Percentiles rank a stretch among this genome's conserved stretches.
These are phyloP conservation scores for Holocentrus rufus DNA, from an alignment of 2,797 vertebrate genomes.

Conservation along the genomic window DNA sequence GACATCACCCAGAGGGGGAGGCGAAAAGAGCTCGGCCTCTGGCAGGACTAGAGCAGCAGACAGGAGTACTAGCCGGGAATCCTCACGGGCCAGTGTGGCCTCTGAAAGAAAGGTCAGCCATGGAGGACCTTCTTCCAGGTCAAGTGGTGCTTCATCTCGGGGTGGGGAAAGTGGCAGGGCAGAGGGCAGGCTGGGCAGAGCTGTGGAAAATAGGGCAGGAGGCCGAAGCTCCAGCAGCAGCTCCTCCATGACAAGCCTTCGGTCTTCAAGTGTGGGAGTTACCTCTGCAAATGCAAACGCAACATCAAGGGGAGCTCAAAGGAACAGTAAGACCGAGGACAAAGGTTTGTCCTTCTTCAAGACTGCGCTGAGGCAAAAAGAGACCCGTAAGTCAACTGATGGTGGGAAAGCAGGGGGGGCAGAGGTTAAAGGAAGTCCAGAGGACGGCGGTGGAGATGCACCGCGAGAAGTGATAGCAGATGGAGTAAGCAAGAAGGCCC, in stretches of 20 bases:
- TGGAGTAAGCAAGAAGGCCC: slow-evolving; percentile 67
- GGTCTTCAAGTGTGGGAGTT: slow-evolving; percentile 81
- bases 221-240: slow-evolving; percentile 87
- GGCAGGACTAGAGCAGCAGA: slow-evolving; percentile 89
- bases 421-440: slow-evolving; percentile 73
- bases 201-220: slow-evolving; percentile 71
- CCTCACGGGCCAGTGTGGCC: slow-evolving; percentile 80
- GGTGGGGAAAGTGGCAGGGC: slow-evolving; percentile 68
- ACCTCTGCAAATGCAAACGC: slow-evolving; percentile 43
- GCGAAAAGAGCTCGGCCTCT: slow-evolving; percentile 76
- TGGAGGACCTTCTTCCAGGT: slow-evolving; percentile 64
- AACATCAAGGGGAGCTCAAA: slow-evolving; percentile 79
- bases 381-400: slow-evolving; percentile 87
- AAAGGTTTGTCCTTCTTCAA: slow-evolving; percentile 98
- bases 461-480: slow-evolving; percentile 54
- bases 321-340: slow-evolving; percentile 93
- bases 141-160: slow-evolving; percentile 45
- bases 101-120: slow-evolving; percentile 80
- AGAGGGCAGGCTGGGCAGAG: slow-evolving; percentile 73
- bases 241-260: slow-evolving; percentile 92
- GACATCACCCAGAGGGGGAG: slow-evolving; percentile 71
- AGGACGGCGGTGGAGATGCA: slow-evolving; percentile 70
- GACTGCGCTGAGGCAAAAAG: slow-evolving; percentile 93
- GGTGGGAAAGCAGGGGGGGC: slow-evolving; percentile 84
- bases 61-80: slow-evolving; percentile 87